phyloP scores from a whole-genome alignment of 2,113 vertebrate genomes.

The Corvus moneduloides region DNA sequence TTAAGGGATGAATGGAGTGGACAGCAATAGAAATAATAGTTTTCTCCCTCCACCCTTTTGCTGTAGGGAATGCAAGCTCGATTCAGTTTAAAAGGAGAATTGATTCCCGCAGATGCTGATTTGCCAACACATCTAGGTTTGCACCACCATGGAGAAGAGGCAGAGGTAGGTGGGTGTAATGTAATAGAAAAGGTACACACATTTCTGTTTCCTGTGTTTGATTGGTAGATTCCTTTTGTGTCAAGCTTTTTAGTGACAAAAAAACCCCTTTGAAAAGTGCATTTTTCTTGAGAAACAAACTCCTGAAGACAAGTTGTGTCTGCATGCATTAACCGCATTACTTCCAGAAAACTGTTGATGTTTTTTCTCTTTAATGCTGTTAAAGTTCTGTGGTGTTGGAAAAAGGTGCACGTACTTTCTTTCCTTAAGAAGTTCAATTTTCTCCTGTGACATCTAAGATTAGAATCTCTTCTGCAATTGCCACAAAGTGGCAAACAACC shows the following conservation, averaged over 20 bases:
- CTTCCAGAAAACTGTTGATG: background rate
- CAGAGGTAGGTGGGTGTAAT: slow-evolving; percentile 81
- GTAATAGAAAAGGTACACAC: background rate
- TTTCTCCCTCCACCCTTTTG: background rate
- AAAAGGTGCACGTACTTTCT: background rate
- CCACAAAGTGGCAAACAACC: background rate
- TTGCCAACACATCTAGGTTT: slow-evolving; percentile 92
- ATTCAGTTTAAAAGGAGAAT: slow-evolving; percentile 87
- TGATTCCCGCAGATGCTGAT: slow-evolving; percentile 85
- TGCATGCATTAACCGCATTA: background rate
- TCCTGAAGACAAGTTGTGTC: background rate
- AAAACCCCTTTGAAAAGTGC: background rate
- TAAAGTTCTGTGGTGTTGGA: background rate
- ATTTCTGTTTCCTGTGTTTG: background rate
- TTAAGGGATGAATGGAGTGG: background rate
- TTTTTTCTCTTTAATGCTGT: background rate
- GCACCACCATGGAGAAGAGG: slow-evolving; percentile 96
- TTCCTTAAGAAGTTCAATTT: background rate
- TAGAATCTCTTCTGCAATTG: background rate
- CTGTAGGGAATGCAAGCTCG: slow-evolving; percentile 92
- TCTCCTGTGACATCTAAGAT: background rate
- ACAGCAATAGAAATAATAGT: background rate
- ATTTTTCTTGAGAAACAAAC: background rate
- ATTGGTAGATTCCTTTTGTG: background rate
- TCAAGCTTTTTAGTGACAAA: background rate